Evolutionary conservation across 2,888 invertebrate genomes (phyloP).

Genomic region (Eupithecia inturbata): DNA sequence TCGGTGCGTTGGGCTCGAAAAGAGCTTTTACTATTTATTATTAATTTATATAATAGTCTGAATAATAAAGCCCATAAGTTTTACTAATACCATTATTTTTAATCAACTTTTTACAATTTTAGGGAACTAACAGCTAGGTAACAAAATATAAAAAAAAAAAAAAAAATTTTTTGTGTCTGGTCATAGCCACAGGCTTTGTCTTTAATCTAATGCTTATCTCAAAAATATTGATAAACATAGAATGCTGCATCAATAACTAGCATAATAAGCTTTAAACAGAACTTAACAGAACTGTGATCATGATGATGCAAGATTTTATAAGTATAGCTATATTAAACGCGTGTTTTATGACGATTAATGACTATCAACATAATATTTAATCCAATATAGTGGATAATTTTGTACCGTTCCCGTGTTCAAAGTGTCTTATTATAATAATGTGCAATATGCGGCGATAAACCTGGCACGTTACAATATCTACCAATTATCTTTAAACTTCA

Average conservation of each 20-base stretch:
- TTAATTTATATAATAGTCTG: too few relatives aligned
- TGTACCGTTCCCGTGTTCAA: background rate
- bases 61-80: too few relatives aligned
- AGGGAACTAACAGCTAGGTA: too few relatives aligned
- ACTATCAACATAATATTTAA: conserved; percentile 13
- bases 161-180: too few relatives aligned
- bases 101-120: too few relatives aligned
- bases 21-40: background rate
- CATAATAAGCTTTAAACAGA: background rate
- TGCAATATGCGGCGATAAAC: background rate
- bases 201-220: background rate
- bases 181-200: background rate
- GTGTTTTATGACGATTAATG: conserved; percentile 15
- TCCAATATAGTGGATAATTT: conserved; percentile 16
- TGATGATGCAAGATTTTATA: background rate
- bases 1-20: background rate
- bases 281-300: background rate
- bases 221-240: background rate
- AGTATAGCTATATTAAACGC: background rate
- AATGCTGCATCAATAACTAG: too few relatives aligned
- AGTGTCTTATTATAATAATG: conserved; percentile 14
- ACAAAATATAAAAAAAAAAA: too few relatives aligned
- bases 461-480: conserved; percentile 1
- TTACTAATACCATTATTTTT: background rate
- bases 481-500: background rate